Base-by-base conservation (phyloP, 1,140 invertebrate species). In the Chlorops oryzae region DNA sequence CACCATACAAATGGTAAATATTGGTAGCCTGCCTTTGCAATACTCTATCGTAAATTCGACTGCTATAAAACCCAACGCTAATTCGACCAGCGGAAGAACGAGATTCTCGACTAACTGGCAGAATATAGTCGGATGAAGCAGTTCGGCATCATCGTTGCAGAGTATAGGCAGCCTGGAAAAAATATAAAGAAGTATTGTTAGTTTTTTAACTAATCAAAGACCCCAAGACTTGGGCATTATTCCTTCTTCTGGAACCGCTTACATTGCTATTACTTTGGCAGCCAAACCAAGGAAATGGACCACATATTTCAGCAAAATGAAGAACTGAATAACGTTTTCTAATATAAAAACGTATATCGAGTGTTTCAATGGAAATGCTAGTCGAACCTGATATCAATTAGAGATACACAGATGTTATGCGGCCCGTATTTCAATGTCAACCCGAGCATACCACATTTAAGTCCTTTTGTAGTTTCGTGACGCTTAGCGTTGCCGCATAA, bases 201-300 rank as follows among this genome's bases (percentile, higher is more conserved):
- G n/a, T n/a, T n/a, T n/a, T n/a, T n/a, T n/a, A 20, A 3, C 17
- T 27, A 40, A 38, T 24, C 17, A 40, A 48, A 1, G 20, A 15
- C n/a, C n/a, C n/a, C n/a, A n/a, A n/a, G n/a, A n/a, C n/a, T n/a
- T n/a, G n/a, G n/a, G n/a, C n/a, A n/a, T n/a, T n/a, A n/a, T n/a
- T n/a, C n/a, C n/a, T n/a, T n/a, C n/a, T n/a, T n/a, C n/a, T 47
- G 17, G 3, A 47, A 4, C 7, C 1, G 55, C 63, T 63, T 39
- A 70, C 66, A 66, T 56, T n/a, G 65, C 65, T 21, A 70, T 54
- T 15, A 69, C 50, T 22, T 63, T 59, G 1, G 63, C 50, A 2
- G 55, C 56, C 5, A 70, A 37, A 7, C 54, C 58, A 15, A 63
- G 3, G 37, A 66, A 62, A 34, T 59, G 58, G 6, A 65, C n/a